These are phyloP conservation scores for Ceyx margarethae DNA, from an alignment of 2,113 vertebrate genomes.

Conservation along the genomic window DNA sequence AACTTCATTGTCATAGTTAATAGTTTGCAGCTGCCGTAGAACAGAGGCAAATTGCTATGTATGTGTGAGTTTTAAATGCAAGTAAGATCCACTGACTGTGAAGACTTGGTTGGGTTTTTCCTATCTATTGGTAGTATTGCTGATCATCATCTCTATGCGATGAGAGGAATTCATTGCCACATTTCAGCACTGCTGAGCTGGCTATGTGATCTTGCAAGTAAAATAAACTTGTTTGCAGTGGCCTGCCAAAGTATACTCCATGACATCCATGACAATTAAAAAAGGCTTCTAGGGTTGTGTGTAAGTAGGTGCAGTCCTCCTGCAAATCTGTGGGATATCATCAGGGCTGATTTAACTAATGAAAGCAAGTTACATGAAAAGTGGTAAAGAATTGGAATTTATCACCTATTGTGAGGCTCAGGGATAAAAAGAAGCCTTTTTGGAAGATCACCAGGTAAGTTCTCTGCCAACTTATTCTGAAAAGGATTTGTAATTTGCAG, in stretches of 20 bases:
- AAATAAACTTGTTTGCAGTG: conserved; percentile 57
- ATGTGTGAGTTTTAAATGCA: conserved; percentile 43
- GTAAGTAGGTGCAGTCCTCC: neutral
- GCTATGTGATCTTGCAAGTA: conserved; percentile 52
- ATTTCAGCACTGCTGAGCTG: conserved; percentile 64
- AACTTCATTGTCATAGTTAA: conserved; percentile 69
- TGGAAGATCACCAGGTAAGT: neutral
- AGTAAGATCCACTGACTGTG: conserved; percentile 44
- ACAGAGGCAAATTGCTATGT: conserved; percentile 61
- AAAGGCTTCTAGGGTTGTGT: conserved; percentile 19
- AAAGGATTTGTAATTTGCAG: neutral
- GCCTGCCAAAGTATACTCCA: conserved; percentile 34
- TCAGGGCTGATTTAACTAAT: neutral
- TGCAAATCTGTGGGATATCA: neutral
- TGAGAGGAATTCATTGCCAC: conserved; percentile 59
- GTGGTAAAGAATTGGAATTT: neutral
- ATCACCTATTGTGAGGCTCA: neutral
- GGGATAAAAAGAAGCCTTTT: neutral
- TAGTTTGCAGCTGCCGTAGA: conserved; percentile 68
- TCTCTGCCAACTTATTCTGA: neutral
- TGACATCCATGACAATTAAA: neutral
- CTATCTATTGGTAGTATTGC: conserved; percentile 59
- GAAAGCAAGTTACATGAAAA: neutral
- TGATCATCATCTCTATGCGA: conserved; percentile 29
- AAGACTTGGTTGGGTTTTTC: conserved; percentile 35